Conservation (phyloP, 1,140 invertebrate species). For the Maconellicoccus hirsutus region DNA sequence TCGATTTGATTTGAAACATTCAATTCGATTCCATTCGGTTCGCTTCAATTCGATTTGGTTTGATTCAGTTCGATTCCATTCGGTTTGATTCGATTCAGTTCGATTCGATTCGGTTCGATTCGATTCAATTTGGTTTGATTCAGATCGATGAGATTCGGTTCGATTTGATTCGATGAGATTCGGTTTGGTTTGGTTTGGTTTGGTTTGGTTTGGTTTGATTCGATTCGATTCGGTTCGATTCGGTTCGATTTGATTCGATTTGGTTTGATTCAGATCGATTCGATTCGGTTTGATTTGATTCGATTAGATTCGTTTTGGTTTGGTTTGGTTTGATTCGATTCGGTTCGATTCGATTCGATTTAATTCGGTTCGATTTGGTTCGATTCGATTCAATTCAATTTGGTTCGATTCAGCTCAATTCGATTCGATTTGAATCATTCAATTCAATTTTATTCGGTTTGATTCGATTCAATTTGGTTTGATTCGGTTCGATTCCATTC, state of each 20-base stretch:
- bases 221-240: neutral
- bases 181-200: neutral
- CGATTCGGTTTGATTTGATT: no score
- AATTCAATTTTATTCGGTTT: no score
- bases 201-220: constrained; percentile 9
- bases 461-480: no score
- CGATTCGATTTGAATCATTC: no score
- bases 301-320: no score
- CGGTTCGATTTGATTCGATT: neutral
- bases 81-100: constrained; percentile 9
- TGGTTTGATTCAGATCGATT: no score
- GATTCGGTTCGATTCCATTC: no score
- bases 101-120: neutral
- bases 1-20: constrained; percentile 13
- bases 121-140: constrained; percentile 5
- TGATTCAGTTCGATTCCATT: constrained; percentile 1
- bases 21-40: neutral
- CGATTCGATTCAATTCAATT: constrained; percentile 5
- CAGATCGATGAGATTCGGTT: neutral
- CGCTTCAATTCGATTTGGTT: constrained; percentile 6
- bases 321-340: neutral
- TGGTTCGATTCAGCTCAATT: no score
- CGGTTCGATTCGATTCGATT: neutral
- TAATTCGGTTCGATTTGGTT: constrained; percentile 6
- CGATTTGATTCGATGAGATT: neutral